Base-by-base conservation (phyloP, 2,888 invertebrate species). In the Tetanocera ferruginea region DNA sequence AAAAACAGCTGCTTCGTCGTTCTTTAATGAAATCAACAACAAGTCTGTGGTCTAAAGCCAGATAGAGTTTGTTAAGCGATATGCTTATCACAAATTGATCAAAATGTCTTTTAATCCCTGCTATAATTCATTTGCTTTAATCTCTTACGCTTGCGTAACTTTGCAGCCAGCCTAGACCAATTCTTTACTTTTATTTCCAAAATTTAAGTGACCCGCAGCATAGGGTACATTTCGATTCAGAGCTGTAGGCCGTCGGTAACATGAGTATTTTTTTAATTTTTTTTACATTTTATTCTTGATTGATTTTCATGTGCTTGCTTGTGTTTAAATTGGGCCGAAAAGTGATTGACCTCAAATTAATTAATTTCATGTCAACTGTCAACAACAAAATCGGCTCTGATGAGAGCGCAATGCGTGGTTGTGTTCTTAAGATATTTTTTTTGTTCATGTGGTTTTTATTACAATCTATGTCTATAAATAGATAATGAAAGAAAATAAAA, bases 261-360 rank as follows among this genome's bases (percentile, higher is more conserved):
- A 19, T 55, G n/a, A 6, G 8, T 19, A 19, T 19, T n/a, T n/a
- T 55, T n/a, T n/a, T n/a, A n/a, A n/a, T n/a, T n/a, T 19, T 51
- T 9, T n/a, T 55, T 8, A 3, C 14, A 23, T n/a, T 51, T 69
- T 51, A 31, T 9, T 25, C 43, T 19, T 67, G 25, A 43, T 19
- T 64, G 31, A 64, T 64, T 64, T 64, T 62, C 31, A 62, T 25
- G 14, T n/a, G 52, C 19, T 19, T 52, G 52, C 17, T 17, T n/a
- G n/a, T n/a, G n/a, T 55, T 55, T 3, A 9, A 23, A 19, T 23
- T 19, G 55, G 6, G 17, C 2, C n/a, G 9, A 55, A 55, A 55
- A 19, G 55, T 55, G 55, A 55, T 55, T 55, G 55, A 55, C 55
- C 55, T 55, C 55, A 55, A 55, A 55, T 55, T 55, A 55, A 55